A percentile compares a stretch with the other conserved stretches of the same genome.
phyloP scores from a whole-genome alignment of 2,113 vertebrate species.

The Electrona antarctica region DNA sequence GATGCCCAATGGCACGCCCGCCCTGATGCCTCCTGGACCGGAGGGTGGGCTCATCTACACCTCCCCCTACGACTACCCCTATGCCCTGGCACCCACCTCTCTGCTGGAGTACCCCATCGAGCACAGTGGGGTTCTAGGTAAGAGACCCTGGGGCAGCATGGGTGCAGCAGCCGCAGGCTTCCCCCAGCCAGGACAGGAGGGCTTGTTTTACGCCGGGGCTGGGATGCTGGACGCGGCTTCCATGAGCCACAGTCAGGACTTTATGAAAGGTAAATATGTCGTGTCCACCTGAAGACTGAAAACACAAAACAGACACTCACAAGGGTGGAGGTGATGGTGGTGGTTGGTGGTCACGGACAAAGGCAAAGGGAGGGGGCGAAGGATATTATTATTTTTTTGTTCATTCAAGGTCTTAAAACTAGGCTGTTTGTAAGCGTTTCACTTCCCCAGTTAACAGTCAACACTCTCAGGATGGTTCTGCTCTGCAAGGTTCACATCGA shows the following conservation, averaged over 20 bases:
- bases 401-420: conserved; percentile 19
- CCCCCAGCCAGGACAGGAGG: conserved; percentile 78
- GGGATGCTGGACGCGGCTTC: conserved; percentile 76
- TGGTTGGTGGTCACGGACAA: conserved; percentile 33
- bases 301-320: conserved; percentile 44
- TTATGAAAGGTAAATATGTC: conserved; percentile 85
- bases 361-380: neutral
- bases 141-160: conserved; percentile 81
- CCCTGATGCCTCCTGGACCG: conserved; percentile 79
- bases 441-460: conserved; percentile 17
- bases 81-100: conserved; percentile 84
- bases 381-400: conserved; percentile 19
- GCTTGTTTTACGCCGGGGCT: conserved; percentile 76
- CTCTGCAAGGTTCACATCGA: conserved; percentile 56
- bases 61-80: conserved; percentile 84
- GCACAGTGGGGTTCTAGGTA: conserved; percentile 86
- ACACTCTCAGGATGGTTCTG: conserved; percentile 47
- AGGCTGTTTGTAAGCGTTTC: conserved; percentile 47
- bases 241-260: conserved; percentile 81
- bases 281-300: conserved; percentile 78
- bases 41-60: conserved; percentile 85
- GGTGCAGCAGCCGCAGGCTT: conserved; percentile 70
- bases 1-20: conserved; percentile 82
- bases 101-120: conserved; percentile 87
- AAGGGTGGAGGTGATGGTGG: conserved; percentile 61